Evolutionary conservation across 2,888 invertebrate species (phyloP).

Genomic region (Zygothrica quintamaculata): DNA sequence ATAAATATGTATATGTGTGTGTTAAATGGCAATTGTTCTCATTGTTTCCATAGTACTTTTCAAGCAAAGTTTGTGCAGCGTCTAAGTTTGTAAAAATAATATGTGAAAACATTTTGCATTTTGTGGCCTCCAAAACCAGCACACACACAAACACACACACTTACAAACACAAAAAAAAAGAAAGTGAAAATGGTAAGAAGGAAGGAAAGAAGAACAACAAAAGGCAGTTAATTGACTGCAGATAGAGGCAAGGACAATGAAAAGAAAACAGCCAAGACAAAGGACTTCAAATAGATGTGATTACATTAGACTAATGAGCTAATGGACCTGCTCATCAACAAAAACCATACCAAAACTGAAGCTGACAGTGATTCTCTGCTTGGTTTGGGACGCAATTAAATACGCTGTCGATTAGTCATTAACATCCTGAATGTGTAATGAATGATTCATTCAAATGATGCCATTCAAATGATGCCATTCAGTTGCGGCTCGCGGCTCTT

Average conservation of each 20-base stretch:
- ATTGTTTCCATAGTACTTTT: constrained; percentile 32
- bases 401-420: constrained; percentile 50
- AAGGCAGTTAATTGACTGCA: constrained; percentile 24
- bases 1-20: constrained; percentile 25
- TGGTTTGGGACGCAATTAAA: constrained; percentile 46
- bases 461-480: background rate
- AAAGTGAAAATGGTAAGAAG: background rate
- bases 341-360: too few relatives aligned
- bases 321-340: constrained; percentile 43
- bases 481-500: too few relatives aligned
- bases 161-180: constrained; percentile 17
- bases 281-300: constrained; percentile 41
- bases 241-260: constrained; percentile 14
- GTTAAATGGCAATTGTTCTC: constrained; percentile 60
- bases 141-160: too few relatives aligned
- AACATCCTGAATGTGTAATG: constrained; percentile 51
- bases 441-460: constrained; percentile 47
- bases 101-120: constrained; percentile 41
- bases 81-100: constrained; percentile 42
- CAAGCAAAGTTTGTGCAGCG: constrained; percentile 38
- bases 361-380: constrained; percentile 10
- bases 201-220: constrained; percentile 5
- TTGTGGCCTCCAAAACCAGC: constrained; percentile 3
- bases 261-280: constrained; percentile 24
- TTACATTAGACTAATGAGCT: constrained; percentile 69